Base-by-base conservation (phyloP, 2,113 vertebrate genomes). In the Chloropsis cyanopogon region DNA sequence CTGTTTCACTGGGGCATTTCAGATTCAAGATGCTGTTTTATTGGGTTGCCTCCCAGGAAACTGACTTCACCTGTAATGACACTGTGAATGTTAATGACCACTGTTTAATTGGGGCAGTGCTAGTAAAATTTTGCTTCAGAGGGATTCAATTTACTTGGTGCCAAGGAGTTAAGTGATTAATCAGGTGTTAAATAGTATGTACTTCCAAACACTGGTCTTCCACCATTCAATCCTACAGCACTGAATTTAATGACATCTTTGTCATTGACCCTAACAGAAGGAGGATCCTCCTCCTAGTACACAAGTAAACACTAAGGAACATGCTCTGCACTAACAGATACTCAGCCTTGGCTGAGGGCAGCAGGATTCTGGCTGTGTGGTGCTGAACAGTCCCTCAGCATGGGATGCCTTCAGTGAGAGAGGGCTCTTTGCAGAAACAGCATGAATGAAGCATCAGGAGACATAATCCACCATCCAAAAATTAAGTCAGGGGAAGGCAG, bases 21-120 rank as follows among this genome's bases (percentile, higher is more conserved):
- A 92, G 81, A 95, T 56, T 57, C 79, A 78, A 89, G 81, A 47
- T 91, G 69, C 79, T 77, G 21, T 64, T 91, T 93, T 90, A 97
- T 94, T 90, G 64, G 82, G 88, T 86, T 96, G 86, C 91, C 91
- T 97, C 95, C 84, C 86, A 94, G 86, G 92, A 96, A 96, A 95
- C 93, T 91, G 87, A 86, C 88, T 89, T 90, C 73, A 76, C 87
- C 72, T 82, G 69, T 92, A 96, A 94, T 95, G 85, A 95, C 94
- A 96, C n/a, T 64, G 60, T 71, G 79, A 95, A 95, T 78, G 87
- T 85, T 83, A 95, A 94, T 64, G 85, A 90, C 90, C 88, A 81
- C 53, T 57, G 49, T 56, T 93, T 96, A 97, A 95, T 75, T 96
- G 78, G 93, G 86, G 56, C 83, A 92, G 39, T 76, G 76, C 83